These are phyloP conservation scores for Leptinotarsa defecta DNA, from an alignment of 1,140 invertebrate species.

Conservation along the genomic window DNA sequence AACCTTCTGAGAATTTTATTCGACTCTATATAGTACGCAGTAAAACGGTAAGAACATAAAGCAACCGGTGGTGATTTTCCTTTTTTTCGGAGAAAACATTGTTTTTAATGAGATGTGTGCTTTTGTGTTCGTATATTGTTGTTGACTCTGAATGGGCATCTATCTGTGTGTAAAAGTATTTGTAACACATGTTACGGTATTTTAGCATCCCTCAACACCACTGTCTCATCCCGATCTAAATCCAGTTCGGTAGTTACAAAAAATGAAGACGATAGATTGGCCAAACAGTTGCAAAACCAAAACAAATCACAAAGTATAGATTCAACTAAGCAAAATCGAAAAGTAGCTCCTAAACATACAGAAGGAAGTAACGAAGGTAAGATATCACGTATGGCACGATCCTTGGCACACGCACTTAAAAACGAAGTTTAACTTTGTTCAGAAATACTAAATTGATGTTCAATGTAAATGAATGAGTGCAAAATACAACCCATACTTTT, in stretches of 20 bases:
- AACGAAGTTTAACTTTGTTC: neutral
- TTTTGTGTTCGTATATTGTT: neutral
- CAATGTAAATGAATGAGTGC: neutral
- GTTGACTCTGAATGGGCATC: slow-evolving; percentile 27
- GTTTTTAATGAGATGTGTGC: neutral
- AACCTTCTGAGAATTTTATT: no score
- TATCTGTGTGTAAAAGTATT: slow-evolving; percentile 36
- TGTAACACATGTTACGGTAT: slow-evolving; percentile 53
- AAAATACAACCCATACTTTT: neutral
- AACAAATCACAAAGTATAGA: slow-evolving; percentile 48
- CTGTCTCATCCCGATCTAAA: slow-evolving; percentile 57
- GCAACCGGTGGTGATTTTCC: no score
- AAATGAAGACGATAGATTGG: slow-evolving; percentile 55
- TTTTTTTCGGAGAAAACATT: neutral
- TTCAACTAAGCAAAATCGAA: slow-evolving; percentile 50
- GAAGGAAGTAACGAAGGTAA: slow-evolving; percentile 53
- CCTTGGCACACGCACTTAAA: slow-evolving; percentile 52
- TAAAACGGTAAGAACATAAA: no score
- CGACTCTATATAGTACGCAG: no score
- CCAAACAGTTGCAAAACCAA: slow-evolving; percentile 52
- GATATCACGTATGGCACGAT: slow-evolving; percentile 47
- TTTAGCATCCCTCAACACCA: slow-evolving; percentile 58
- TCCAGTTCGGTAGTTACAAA: slow-evolving; percentile 54
- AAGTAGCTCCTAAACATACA: slow-evolving; percentile 45
- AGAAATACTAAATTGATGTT: neutral